Evolutionary conservation across 2,888 invertebrate genomes (phyloP), one percentile per base, ranked within the genome.

Genomic region (Serripes groenlandicus): DNA sequence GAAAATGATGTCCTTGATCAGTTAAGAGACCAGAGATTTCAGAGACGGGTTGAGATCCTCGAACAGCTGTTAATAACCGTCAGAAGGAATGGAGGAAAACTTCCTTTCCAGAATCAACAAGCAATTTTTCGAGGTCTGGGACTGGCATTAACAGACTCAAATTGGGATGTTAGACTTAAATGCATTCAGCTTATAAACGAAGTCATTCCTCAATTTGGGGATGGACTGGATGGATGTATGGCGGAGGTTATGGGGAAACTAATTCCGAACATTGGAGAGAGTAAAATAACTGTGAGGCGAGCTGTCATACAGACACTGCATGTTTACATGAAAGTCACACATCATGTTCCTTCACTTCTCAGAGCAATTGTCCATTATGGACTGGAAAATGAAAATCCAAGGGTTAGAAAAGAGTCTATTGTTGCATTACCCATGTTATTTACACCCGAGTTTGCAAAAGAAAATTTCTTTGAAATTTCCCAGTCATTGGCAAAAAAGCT

Each of bases 101-200:
- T 94, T 26, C 94, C 93, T 26, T 93, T 92, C 85, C 78, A 85
- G 9, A 92, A 94, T 69, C 90, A 89, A 49, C 87, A 88, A 60
- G 87, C 93, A 9, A 91, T 95, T 42, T 95, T 95, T 87, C 89
- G 93, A 79, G 93, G 94, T 32, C 91, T 95, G 66, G 92, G 93
- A 54, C 89, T 92, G 73, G 94, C 95, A 18, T 89, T 95, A n/a
- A 89, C 91, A 26, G 95, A 95, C 80, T 90, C 92, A 21, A 92
- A 95, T 79, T 95, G 95, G 95, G 95, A 95, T 88, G 94, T 95
- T 21, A 91, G 95, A 72, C 92, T 95, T 80, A 95, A 95, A 89
- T 95, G 95, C 79, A 92, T 95, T 30, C 94, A 94, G 80, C 91
- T 92, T 75, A 92, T 92, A 86, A 92, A 90, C 88, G 95, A 93